phyloP scores from a whole-genome alignment of 2,113 vertebrate species.

The Taxidea taxus region DNA sequence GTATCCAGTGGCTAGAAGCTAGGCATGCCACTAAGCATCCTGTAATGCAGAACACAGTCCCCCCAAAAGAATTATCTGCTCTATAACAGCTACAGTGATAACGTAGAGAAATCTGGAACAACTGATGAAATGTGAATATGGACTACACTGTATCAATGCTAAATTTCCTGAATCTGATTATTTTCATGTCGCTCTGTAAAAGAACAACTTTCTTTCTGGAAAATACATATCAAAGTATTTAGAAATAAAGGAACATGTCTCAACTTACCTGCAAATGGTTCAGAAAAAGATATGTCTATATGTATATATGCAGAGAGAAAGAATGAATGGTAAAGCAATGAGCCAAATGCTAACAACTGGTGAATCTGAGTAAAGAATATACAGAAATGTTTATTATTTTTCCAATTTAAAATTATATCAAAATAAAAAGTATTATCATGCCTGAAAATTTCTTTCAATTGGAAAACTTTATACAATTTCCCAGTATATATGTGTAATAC shows the following conservation, averaged over 20 bases:
- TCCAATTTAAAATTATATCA: slow-evolving; percentile 15
- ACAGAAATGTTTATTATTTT: background rate
- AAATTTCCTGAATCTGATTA: slow-evolving; percentile 22
- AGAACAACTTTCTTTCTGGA: background rate
- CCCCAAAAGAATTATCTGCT: background rate
- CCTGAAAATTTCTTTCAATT: slow-evolving; percentile 11
- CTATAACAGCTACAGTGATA: background rate
- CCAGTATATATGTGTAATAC: background rate
- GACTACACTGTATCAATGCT: background rate
- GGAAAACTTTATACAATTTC: background rate
- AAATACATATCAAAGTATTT: background rate
- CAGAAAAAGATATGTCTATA: background rate
- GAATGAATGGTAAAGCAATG: background rate
- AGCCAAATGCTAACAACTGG: background rate
- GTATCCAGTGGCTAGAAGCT: background rate
- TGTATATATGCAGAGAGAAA: background rate
- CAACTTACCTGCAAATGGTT: slow-evolving; percentile 37
- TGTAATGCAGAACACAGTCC: background rate
- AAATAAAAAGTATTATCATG: background rate
- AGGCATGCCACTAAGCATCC: background rate
- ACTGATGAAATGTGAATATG: background rate
- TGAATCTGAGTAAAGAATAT: background rate
- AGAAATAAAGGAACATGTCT: background rate
- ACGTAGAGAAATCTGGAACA: background rate
- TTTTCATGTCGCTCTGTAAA: background rate